Percentiles rank a stretch among this genome's conserved stretches.
Conservation (phyloP, 2,888 invertebrate species). For the Leucophenga montana region DNA sequence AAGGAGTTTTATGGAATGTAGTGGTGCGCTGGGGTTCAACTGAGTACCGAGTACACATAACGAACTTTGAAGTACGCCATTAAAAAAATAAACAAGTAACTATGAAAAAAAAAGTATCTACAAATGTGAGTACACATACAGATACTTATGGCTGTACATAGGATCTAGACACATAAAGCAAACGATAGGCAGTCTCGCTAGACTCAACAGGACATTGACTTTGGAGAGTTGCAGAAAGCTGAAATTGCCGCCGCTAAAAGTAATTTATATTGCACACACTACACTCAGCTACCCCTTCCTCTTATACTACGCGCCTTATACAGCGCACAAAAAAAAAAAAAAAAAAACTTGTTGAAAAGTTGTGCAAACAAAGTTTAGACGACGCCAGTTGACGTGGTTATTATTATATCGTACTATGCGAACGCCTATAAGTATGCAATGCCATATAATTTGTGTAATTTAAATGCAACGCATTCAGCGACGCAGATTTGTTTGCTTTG, state of each 20-base stretch:
- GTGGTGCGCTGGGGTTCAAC: not conserved
- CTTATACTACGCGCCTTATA: slow-evolving; percentile 42
- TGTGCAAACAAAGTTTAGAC: slow-evolving; percentile 47
- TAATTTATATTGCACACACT: slow-evolving; percentile 26
- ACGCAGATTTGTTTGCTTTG: slow-evolving; percentile 27
- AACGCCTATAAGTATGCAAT: slow-evolving; percentile 26
- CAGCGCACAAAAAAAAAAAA: slow-evolving; percentile 49
- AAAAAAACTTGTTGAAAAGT: slow-evolving; percentile 44
- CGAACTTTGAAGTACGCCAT: slow-evolving; percentile 55
- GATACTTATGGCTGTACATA: slow-evolving; percentile 13
- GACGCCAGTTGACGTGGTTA: not conserved
- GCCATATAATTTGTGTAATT: slow-evolving; percentile 40
- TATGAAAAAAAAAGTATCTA: slow-evolving; percentile 39
- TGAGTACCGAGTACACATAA: slow-evolving; percentile 37
- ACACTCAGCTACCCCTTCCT: not conserved
- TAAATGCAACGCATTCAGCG: slow-evolving; percentile 34
- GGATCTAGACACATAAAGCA: not conserved
- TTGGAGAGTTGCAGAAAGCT: slow-evolving; percentile 41
- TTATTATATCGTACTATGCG: not conserved
- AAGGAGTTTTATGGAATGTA: slow-evolving; percentile 6
- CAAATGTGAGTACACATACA: slow-evolving; percentile 42
- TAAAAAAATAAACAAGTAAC: slow-evolving; percentile 45
- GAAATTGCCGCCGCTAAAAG: slow-evolving; percentile 44
- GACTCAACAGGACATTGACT: slow-evolving; percentile 59
- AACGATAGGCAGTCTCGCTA: slow-evolving; percentile 12